Evolutionary conservation across 2,888 invertebrate species (phyloP), one percentile per base, ranked within the genome.

Genomic region (Clistopyga incitator): DNA sequence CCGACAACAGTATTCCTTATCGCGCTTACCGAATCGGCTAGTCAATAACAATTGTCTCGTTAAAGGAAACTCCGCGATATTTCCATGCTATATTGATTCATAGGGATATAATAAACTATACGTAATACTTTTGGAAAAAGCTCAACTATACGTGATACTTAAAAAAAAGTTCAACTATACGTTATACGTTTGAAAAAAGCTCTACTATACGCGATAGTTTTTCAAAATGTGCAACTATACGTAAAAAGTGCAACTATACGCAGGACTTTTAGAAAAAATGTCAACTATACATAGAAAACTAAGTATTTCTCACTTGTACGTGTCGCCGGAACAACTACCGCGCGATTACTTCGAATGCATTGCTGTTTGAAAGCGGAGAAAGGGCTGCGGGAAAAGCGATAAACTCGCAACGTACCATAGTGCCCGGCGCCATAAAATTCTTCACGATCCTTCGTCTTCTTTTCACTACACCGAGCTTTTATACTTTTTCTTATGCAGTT

Each of bases 381-480:
- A 15, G 15, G 13, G 15, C 15, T 15, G 15, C 3, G 15, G 45
- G 4, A 10, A 4, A 6, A 13, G 20, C 65, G 23, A 38, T 42
- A 23, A 23, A 45, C 23, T 65, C 20, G 65, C 47, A 23, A 45
- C 20, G 6, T 52, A 20, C 20, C 13, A 50, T 38, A 20, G 45
- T 15, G 65, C 29, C 29, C 34, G 13, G 47, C 45, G 45, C 25
- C 23, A 45, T 67, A 45, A 67, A 42, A 23, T 67, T 23, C 65
- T 45, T 25, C 23, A 42, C 65, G 65, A 45, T 15, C 45, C 20
- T 25, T 45, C 23, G 23, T 67, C 20, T 42, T 67, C 15, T 42
- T 25, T 42, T 25, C 18, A 20, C 1, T 6, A 11, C 65, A 20
- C 65, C 8, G 18, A 20, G 20, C 15, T 42, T 38, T 64, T 38